A percentile compares a stretch with the other conserved stretches of the same genome.
Evolutionary conservation across 2,113 vertebrate species (phyloP).

Genomic region (Bufo bufo): DNA sequence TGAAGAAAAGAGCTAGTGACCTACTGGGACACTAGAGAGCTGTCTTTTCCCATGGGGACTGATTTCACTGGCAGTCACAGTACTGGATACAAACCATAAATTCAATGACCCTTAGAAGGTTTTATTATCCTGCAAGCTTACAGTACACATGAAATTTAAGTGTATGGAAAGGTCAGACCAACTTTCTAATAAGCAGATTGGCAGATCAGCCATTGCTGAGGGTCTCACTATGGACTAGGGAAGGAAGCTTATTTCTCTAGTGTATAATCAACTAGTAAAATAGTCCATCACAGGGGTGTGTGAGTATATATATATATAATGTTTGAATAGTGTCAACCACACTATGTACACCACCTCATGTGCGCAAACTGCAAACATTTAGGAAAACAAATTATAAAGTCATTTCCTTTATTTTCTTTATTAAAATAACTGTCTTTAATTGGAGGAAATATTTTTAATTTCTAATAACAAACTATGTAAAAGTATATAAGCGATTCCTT

Average conservation of each 20-base stretch:
- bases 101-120: slow-evolving; percentile 39
- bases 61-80: slow-evolving; percentile 30
- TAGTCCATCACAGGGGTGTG: not conserved
- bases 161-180: slow-evolving; percentile 44
- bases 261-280: not conserved
- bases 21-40: slow-evolving; percentile 44
- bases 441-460: too few relatives aligned
- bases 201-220: not conserved
- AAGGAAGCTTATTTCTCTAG: too few relatives aligned
- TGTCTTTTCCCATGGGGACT: slow-evolving; percentile 35
- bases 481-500: not conserved
- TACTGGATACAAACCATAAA: slow-evolving; percentile 42
- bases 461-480: too few relatives aligned
- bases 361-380: not conserved
- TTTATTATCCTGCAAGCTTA: slow-evolving; percentile 39
- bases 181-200: slow-evolving; percentile 34
- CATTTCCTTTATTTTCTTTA: too few relatives aligned
- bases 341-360: too few relatives aligned
- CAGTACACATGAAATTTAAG: slow-evolving; percentile 50
- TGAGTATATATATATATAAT: not conserved
- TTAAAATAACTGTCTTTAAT: too few relatives aligned
- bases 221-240: not conserved
- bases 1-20: slow-evolving; percentile 50
- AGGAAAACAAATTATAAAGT: not conserved
- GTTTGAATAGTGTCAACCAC: too few relatives aligned